phyloP scores from a whole-genome alignment of 2,797 vertebrate genomes.

The Urophycis tenuis region DNA sequence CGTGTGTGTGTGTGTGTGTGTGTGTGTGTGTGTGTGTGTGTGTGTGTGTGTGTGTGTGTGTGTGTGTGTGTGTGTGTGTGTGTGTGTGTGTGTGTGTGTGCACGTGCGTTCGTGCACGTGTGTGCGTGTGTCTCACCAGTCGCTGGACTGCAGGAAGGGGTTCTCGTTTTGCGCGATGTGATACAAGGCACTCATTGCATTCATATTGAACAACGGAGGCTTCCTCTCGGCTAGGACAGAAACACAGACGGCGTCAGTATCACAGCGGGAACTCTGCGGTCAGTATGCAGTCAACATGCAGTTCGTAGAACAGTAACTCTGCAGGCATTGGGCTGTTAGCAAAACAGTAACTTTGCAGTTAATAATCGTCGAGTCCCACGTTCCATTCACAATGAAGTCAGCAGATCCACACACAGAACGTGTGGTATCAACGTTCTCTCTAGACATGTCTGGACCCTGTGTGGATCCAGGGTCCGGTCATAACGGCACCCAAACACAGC shows the following conservation, averaged over 20 bases:
- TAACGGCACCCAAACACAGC: too few relatives aligned
- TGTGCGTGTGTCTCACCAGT: conserved; percentile 81
- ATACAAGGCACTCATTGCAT: conserved; percentile 99
- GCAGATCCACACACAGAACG: too few relatives aligned
- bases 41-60: neutral
- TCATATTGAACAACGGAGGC: conserved; percentile 99
- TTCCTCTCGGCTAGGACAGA: conserved; percentile 88
- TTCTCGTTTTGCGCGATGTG: conserved; percentile 99
- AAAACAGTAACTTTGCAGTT: too few relatives aligned
- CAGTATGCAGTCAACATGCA: neutral
- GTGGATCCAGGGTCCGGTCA: too few relatives aligned
- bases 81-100: conserved; percentile 34
- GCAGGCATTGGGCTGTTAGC: neutral
- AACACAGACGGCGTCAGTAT: neutral
- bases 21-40: conserved; percentile 40
- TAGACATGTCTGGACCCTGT: too few relatives aligned
- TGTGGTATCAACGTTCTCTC: too few relatives aligned
- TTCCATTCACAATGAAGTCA: too few relatives aligned
- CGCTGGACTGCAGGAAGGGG: conserved; percentile 92
- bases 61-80: conserved; percentile 16
- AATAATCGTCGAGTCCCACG: too few relatives aligned
- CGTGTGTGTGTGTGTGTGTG: neutral
- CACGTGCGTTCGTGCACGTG: conserved; percentile 6
- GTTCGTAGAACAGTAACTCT: neutral
- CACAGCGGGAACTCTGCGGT: neutral